Conservation (phyloP, 2,113 vertebrate species). For the Electrona antarctica region DNA sequence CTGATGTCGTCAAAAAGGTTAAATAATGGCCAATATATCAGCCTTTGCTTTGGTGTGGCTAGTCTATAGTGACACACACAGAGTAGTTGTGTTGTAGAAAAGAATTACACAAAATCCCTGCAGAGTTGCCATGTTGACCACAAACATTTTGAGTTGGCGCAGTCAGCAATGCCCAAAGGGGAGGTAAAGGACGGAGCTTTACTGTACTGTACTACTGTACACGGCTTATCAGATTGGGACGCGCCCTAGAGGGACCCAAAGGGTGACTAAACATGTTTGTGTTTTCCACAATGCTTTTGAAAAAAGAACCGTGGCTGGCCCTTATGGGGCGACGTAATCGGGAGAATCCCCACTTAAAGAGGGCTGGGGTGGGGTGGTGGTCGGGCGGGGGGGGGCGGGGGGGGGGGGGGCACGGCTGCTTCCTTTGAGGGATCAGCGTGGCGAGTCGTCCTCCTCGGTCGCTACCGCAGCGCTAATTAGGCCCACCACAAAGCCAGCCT, state of each 20-base stretch:
- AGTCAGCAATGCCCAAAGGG: background rate
- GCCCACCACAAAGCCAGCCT: constrained; percentile 91
- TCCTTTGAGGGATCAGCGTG: constrained; percentile 92
- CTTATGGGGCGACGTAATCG: constrained; percentile 8
- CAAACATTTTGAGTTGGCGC: background rate
- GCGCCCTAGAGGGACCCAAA: background rate
- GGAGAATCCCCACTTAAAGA: constrained; percentile 59
- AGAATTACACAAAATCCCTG: no score
- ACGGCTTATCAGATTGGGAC: background rate
- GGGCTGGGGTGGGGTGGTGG: background rate
- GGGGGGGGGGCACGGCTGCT: constrained; percentile 60
- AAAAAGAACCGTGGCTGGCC: constrained; percentile 5
- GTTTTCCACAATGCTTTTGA: constrained; percentile 32
- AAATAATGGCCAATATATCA: no score
- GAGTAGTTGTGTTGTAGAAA: no score
- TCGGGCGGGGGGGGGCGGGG: constrained; percentile 9
- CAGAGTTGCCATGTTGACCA: background rate
- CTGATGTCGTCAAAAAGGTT: no score
- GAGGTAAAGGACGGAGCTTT: background rate
- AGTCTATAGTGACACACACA: no score
- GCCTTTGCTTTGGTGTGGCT: no score
- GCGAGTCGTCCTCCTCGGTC: constrained; percentile 82
- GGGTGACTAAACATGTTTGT: constrained; percentile 44
- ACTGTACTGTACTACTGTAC: background rate
- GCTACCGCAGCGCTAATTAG: constrained; percentile 92